phyloP scores from a whole-genome alignment of 2,797 vertebrate genomes.

The Poecilia picta region DNA sequence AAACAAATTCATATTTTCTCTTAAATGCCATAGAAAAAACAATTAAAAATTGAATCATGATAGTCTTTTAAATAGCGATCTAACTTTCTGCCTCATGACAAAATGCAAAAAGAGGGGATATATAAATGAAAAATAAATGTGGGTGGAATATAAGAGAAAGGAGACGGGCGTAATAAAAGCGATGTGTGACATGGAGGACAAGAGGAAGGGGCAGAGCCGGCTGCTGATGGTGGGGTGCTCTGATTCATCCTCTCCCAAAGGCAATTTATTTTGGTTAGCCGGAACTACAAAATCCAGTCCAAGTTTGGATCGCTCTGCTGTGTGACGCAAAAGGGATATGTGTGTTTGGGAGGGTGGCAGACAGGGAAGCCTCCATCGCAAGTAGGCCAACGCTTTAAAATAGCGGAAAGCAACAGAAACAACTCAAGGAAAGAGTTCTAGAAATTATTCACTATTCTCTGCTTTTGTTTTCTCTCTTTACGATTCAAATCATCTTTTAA shows the following conservation, averaged over 20 bases:
- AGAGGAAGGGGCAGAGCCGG: neutral
- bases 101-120: constrained; percentile 1
- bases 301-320: constrained; percentile 37
- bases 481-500: neutral
- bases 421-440: neutral
- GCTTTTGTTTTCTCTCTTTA: neutral
- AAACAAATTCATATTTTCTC: neutral
- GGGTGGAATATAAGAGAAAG: constrained; percentile 26
- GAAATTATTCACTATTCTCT: neutral
- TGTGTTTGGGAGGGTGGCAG: constrained; percentile 30
- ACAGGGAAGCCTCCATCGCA: neutral
- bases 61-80: neutral
- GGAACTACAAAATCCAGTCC: constrained; percentile 51
- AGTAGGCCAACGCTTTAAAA: neutral
- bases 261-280: constrained; percentile 66
- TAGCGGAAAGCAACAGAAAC: neutral
- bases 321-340: constrained; percentile 45
- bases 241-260: constrained; percentile 69
- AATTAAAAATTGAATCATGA: neutral
- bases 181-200: constrained; percentile 1
- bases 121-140: constrained; percentile 7
- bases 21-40: neutral
- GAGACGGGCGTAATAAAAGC: constrained; percentile 26
- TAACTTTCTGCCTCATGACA: neutral
- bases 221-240: constrained; percentile 13